Conservation (phyloP, 2,888 invertebrate genomes). For the Cremastinae sp. region DNA sequence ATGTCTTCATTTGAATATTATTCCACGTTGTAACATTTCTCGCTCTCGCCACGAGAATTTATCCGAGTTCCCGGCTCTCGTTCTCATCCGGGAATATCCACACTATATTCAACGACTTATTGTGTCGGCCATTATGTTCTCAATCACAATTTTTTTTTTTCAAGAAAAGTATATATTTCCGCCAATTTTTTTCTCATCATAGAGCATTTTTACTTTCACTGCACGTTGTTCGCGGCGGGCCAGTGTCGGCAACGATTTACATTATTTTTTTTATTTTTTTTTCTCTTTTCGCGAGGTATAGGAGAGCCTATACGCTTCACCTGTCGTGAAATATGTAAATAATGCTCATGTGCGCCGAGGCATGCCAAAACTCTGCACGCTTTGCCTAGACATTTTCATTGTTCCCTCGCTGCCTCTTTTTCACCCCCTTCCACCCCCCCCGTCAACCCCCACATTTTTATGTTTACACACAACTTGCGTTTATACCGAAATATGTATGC, state of each 20-base stretch:
- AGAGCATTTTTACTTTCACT: neutral
- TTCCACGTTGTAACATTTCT: conserved; percentile 27
- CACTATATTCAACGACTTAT: too few relatives aligned
- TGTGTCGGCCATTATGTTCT: too few relatives aligned
- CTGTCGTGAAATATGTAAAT: conserved; percentile 69
- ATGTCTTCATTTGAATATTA: conserved; percentile 61
- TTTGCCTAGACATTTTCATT: conserved; percentile 59
- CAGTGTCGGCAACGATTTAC: conserved; percentile 65
- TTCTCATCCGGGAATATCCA: neutral
- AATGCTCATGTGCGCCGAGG: conserved; percentile 55
- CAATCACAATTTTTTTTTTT: too few relatives aligned
- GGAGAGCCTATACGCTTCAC: conserved; percentile 61
- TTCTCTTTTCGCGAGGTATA: conserved; percentile 10
- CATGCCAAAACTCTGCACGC: conserved; percentile 55
- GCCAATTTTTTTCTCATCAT: too few relatives aligned
- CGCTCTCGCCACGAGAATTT: conserved; percentile 19
- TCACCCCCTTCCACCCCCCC: conserved; percentile 27
- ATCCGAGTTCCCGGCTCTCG: too few relatives aligned
- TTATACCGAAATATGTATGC: too few relatives aligned
- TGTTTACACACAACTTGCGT: neutral
- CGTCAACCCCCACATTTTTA: neutral
- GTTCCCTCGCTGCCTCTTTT: conserved; percentile 49
- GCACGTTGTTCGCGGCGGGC: conserved; percentile 19
- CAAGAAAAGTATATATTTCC: too few relatives aligned
- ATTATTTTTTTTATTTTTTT: conserved; percentile 49